Base-by-base conservation (phyloP, 2,888 invertebrate genomes). In the Autographa pulchrina region DNA sequence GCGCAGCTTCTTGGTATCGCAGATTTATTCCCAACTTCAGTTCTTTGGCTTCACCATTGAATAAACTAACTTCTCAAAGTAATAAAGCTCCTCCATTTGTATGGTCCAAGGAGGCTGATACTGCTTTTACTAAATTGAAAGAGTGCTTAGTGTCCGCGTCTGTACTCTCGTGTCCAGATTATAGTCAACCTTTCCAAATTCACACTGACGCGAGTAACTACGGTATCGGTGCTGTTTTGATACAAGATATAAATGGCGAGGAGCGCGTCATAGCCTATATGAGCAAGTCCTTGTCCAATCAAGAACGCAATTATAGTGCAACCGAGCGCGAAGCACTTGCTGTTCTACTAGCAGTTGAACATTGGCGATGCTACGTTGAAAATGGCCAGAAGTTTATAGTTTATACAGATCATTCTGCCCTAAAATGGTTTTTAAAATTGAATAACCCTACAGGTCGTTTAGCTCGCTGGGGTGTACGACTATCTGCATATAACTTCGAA, bases 1-100 rank as follows among this genome's bases (percentile, higher is more conserved):
- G 83, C 8, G 82, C 79, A 7, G 79, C 83, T 9, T 63, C 81
- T 9, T 86, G 84, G 84, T 85, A 83, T 66, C 68, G 86, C 0
- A 61, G 82, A 1, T 85, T 85, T 38, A 68, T 84, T 14, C 78
- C 77, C 1, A 77, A 80, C 31, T 84, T 85, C n/a, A n/a, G n/a
- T n/a, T n/a, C n/a, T n/a, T n/a, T n/a, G n/a, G n/a, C n/a, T n/a
- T n/a, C n/a, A n/a, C 70, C 81, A 80, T 32, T 68, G 68, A 85
- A 87, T 62, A 80, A 74, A 56, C 59, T 85, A 0, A 85, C 85
- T 0, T 77, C 80, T 0, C 67, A 64, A 32, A 63, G 69, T 0
- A 85, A 84, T 59, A 73, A 71, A 11, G 78, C 81, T 25, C 78
- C 81, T 25, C 75, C 77, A 2, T 86, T 84, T 70, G 2, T 7